Percentiles rank a stretch among this genome's conserved stretches.
phyloP scores from a whole-genome alignment of 2,888 invertebrate genomes.

The Flexamia atlantica region DNA sequence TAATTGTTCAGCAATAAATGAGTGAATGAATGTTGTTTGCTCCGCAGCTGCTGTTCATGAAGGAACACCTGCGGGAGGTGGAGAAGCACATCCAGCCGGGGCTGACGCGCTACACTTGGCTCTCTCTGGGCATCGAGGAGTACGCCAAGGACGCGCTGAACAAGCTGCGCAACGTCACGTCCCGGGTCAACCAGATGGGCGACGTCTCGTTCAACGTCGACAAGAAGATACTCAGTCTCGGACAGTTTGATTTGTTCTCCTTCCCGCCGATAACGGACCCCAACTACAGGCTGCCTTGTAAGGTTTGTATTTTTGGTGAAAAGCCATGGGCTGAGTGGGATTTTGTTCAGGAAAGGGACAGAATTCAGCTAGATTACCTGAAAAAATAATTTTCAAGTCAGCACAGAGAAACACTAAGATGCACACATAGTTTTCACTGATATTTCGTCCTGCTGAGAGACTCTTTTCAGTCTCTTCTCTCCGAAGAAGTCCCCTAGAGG shows the following conservation, averaged over 20 bases:
- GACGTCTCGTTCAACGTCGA: constrained; percentile 80
- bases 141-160: constrained; percentile 80
- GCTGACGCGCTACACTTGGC: constrained; percentile 90
- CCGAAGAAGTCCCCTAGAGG: no score
- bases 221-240: constrained; percentile 78
- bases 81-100: constrained; percentile 90
- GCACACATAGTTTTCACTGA: no score
- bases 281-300: constrained; percentile 76
- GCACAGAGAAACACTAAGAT: no score
- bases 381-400: no score
- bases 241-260: constrained; percentile 80
- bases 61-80: constrained; percentile 82
- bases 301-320: constrained; percentile 48
- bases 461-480: no score
- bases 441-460: no score
- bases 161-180: constrained; percentile 80
- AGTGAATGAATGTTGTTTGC: background rate
- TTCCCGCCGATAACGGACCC: constrained; percentile 74
- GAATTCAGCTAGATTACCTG: no score
- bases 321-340: no score
- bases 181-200: constrained; percentile 83
- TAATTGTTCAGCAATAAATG: no score
- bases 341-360: no score
- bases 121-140: constrained; percentile 87
- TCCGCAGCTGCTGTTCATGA: constrained; percentile 81